Percentiles rank a stretch among this genome's conserved stretches.
Conservation (phyloP, 2,113 vertebrate genomes). For the Albula glossodonta region DNA sequence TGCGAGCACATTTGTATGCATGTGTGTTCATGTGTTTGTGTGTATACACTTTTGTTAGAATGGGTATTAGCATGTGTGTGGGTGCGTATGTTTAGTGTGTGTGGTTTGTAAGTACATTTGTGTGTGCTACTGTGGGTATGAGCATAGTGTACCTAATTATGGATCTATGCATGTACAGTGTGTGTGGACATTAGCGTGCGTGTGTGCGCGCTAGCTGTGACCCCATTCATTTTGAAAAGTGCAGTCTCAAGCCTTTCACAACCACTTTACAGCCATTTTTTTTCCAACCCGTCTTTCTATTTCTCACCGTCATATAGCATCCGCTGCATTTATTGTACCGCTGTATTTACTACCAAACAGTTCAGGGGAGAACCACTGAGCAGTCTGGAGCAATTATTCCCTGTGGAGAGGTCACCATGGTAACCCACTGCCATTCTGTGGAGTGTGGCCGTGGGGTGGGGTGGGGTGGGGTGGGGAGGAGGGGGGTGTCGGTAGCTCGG, state of each 20-base stretch:
- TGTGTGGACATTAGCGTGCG: neutral
- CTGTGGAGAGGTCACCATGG: neutral
- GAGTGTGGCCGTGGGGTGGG: too few relatives aligned
- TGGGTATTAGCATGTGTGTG: neutral
- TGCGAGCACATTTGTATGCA: neutral
- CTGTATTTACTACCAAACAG: neutral
- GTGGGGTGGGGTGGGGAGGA: too few relatives aligned
- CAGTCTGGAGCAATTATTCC: neutral
- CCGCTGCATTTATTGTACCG: neutral
- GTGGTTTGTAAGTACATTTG: neutral
- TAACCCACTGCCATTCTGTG: neutral
- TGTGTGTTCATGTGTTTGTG: constrained; percentile 23
- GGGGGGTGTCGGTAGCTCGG: too few relatives aligned
- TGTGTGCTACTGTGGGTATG: neutral
- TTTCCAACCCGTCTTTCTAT: neutral
- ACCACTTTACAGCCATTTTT: neutral
- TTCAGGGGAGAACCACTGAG: neutral
- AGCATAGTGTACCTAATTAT: neutral
- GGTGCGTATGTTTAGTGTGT: neutral
- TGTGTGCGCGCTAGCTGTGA: neutral
- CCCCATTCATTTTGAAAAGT: neutral
- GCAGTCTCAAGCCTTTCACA: too few relatives aligned
- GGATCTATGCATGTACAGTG: neutral
- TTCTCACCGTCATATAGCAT: neutral
- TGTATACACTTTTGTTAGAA: too few relatives aligned